Percentiles rank a stretch among this genome's conserved stretches.
Evolutionary conservation across 1,140 invertebrate genomes (phyloP).

Genomic region (Drosophila aff.): DNA sequence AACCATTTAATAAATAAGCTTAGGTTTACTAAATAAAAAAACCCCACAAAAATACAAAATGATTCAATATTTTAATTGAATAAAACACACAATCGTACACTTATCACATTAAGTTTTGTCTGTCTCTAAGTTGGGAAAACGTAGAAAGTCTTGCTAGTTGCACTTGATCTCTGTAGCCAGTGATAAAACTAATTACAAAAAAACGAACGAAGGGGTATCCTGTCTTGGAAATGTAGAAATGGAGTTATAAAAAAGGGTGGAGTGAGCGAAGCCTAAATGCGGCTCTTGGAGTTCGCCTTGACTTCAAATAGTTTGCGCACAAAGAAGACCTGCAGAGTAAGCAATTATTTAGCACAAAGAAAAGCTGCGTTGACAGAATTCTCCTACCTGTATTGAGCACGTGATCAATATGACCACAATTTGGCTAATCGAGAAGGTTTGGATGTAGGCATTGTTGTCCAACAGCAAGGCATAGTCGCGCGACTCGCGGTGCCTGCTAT

Average conservation of each 20-base stretch:
- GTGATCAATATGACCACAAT: conserved; percentile 92
- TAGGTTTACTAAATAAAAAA: too few relatives aligned
- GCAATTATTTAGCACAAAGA: background rate
- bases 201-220: conserved; percentile 19
- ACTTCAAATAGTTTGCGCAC: conserved; percentile 94
- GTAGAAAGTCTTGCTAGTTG: conserved; percentile 56
- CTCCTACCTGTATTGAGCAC: conserved; percentile 86
- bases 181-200: conserved; percentile 41
- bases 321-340: conserved; percentile 92
- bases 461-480: conserved; percentile 92
- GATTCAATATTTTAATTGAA: conserved; percentile 52
- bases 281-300: conserved; percentile 85
- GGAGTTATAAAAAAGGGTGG: conserved; percentile 3
- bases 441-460: conserved; percentile 94
- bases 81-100: conserved; percentile 62
- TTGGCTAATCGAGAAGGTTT: conserved; percentile 94
- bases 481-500: conserved; percentile 91
- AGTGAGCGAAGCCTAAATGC: conserved; percentile 60
- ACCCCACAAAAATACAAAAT: conserved; percentile 36
- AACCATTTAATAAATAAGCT: background rate
- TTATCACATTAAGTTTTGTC: conserved; percentile 60
- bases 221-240: conserved; percentile 48
- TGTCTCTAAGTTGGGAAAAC: conserved; percentile 34
- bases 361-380: background rate
- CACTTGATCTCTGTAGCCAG: conserved; percentile 67